These are phyloP conservation scores for Nasonia giraulti DNA, from an alignment of 1,140 invertebrate species.

Conservation along the genomic window DNA sequence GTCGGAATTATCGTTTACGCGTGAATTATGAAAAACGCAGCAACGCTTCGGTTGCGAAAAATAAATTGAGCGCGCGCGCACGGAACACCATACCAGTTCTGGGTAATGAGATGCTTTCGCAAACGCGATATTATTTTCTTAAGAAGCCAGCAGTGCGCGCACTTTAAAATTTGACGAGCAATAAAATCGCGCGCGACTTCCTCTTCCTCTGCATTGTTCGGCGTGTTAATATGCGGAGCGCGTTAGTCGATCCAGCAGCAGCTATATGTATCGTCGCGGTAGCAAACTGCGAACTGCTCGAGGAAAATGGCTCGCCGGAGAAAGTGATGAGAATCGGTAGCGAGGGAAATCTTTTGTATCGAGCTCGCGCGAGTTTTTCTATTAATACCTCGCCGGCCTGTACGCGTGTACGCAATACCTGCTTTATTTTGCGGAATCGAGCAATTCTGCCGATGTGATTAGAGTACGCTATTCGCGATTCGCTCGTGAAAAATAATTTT, in stretches of 20 bases:
- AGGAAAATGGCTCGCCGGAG: constrained; percentile 31
- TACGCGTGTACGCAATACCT: neutral
- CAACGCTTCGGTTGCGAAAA: neutral
- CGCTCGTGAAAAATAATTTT: neutral
- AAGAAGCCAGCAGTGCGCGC: constrained; percentile 1
- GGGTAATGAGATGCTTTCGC: constrained; percentile 25
- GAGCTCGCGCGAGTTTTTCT: constrained; percentile 16
- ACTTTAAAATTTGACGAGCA: constrained; percentile 48
- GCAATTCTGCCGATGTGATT: constrained; percentile 37
- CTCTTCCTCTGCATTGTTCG: constrained; percentile 44
- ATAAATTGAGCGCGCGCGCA: neutral
- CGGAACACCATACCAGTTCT: neutral
- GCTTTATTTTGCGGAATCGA: constrained; percentile 36
- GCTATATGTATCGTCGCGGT: neutral
- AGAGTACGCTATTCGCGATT: neutral
- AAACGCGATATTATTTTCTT: constrained; percentile 26
- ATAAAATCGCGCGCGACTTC: constrained; percentile 47
- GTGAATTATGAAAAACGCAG: neutral
- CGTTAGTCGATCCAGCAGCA: neutral
- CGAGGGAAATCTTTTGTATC: constrained; percentile 45
- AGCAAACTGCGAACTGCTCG: neutral
- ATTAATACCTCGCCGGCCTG: constrained; percentile 14
- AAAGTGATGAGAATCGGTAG: constrained; percentile 51
- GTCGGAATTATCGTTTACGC: neutral
- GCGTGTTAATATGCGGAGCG: constrained; percentile 2